A percentile compares a stretch with the other conserved stretches of the same genome.
phyloP scores from a whole-genome alignment of 2,888 invertebrate species.

The Leptarthrus brevirostris region DNA sequence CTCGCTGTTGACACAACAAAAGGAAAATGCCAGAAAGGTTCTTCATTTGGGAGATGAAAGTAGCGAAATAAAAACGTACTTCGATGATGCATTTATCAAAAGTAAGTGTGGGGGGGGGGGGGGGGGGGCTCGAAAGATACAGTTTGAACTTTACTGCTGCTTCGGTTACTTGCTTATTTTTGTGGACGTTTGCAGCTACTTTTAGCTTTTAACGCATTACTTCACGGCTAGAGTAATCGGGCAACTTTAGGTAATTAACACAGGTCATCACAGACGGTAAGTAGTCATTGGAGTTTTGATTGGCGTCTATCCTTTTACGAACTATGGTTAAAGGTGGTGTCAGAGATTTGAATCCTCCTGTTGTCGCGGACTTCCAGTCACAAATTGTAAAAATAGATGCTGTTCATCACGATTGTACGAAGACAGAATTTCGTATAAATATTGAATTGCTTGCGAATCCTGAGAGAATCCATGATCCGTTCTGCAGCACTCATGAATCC shows the following conservation, averaged over 20 bases:
- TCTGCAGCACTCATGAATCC: slow-evolving; percentile 90
- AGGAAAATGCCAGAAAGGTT: slow-evolving; percentile 12
- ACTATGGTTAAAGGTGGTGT: slow-evolving; percentile 98
- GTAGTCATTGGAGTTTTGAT: slow-evolving; percentile 95
- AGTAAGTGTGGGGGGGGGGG: too few relatives aligned
- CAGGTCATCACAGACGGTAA: slow-evolving; percentile 99
- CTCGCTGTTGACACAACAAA: slow-evolving; percentile 43
- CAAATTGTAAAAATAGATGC: slow-evolving; percentile 96
- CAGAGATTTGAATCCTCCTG: slow-evolving; percentile 96
- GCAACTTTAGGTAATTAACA: slow-evolving; percentile 99
- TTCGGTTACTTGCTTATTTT: slow-evolving; percentile 6
- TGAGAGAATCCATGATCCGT: slow-evolving; percentile 98
- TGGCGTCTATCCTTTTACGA: slow-evolving; percentile 91
- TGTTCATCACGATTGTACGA: slow-evolving; percentile 91
- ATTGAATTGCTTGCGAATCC: slow-evolving; percentile 93
- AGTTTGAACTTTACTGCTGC: slow-evolving; percentile 11
- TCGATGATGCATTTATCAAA: not conserved
- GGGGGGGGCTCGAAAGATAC: not conserved
- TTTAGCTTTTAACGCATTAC: slow-evolving; percentile 93
- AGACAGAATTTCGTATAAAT: slow-evolving; percentile 91
- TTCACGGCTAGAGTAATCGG: slow-evolving; percentile 94
- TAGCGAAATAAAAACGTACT: slow-evolving; percentile 15
- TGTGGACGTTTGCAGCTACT: slow-evolving; percentile 77
- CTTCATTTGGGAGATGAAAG: slow-evolving; percentile 11
- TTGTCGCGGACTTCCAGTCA: slow-evolving; percentile 96